Percentiles rank a stretch among this genome's conserved stretches.
Evolutionary conservation across 2,888 invertebrate genomes (phyloP).

Genomic region (Eupithecia subfuscata): DNA sequence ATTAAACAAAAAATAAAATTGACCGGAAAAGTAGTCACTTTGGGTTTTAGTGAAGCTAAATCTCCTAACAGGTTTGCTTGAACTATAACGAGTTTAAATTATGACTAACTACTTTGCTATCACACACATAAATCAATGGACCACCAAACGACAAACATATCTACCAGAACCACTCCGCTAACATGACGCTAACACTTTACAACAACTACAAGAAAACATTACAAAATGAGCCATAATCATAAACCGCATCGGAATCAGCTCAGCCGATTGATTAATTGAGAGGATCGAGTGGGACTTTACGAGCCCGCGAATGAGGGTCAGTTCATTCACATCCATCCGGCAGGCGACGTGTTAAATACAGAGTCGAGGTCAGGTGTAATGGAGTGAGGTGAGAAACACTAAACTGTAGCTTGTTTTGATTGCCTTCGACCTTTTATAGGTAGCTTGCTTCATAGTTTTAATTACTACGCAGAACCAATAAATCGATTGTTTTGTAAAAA

Average conservation of each 20-base stretch:
- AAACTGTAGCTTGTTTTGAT: background rate
- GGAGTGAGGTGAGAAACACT: background rate
- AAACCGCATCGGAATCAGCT: constrained; percentile 28
- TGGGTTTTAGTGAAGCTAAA: background rate
- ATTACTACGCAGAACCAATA: too few relatives aligned
- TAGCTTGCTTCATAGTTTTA: background rate
- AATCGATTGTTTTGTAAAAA: too few relatives aligned
- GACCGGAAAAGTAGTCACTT: too few relatives aligned
- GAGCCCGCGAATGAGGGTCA: constrained; percentile 14
- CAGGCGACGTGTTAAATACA: background rate
- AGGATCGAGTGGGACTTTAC: constrained; percentile 20
- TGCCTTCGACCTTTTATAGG: background rate
- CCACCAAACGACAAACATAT: background rate
- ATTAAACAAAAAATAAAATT: too few relatives aligned
- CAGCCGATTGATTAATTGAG: constrained; percentile 26
- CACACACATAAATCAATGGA: constrained; percentile 7
- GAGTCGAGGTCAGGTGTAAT: background rate
- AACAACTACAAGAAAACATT: constrained; percentile 23
- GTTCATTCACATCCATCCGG: constrained; percentile 21
- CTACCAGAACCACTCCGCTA: background rate
- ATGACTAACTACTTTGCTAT: background rate
- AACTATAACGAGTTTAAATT: background rate
- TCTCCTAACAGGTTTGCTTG: background rate
- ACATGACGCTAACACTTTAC: constrained; percentile 16
- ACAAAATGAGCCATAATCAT: constrained; percentile 29